These are phyloP conservation scores for Ostrea edulis DNA, from an alignment of 1,140 invertebrate species.

Conservation along the genomic window DNA sequence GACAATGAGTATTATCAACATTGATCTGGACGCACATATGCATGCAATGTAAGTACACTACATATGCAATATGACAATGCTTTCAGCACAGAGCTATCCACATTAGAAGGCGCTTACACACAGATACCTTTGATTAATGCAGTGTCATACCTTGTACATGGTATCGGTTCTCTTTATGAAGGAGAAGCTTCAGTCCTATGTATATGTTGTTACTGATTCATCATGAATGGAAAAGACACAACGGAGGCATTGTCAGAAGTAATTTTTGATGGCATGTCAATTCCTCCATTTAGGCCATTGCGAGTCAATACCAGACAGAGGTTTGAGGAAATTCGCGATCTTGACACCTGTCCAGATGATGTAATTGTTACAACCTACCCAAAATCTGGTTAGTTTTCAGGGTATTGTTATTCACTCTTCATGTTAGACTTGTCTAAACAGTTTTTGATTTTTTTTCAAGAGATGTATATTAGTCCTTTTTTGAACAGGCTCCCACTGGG, in stretches of 20 bases:
- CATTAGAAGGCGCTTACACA: too few species aligned
- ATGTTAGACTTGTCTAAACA: not conserved
- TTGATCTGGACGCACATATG: too few species aligned
- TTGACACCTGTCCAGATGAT: not conserved
- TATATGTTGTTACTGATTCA: not conserved
- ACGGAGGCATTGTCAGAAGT: not conserved
- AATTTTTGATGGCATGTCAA: not conserved
- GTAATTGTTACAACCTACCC: not conserved
- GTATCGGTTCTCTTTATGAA: not conserved
- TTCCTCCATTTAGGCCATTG: constrained; percentile 1
- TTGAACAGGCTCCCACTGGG: constrained; percentile 42
- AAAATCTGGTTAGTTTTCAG: not conserved
- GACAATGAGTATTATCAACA: too few species aligned
- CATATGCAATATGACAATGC: too few species aligned
- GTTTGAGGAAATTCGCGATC: not conserved
- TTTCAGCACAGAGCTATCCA: too few species aligned
- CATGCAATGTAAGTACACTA: too few species aligned
- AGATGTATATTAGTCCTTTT: not conserved
- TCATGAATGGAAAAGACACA: not conserved
- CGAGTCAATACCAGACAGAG: not conserved
- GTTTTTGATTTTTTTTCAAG: not conserved
- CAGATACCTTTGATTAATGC: not conserved
- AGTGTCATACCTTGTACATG: not conserved
- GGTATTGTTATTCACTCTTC: not conserved
- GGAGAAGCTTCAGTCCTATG: not conserved